A percentile compares a stretch with the other conserved stretches of the same genome.
phyloP scores from a whole-genome alignment of 2,113 vertebrate species.

The Anhinga rufa region DNA sequence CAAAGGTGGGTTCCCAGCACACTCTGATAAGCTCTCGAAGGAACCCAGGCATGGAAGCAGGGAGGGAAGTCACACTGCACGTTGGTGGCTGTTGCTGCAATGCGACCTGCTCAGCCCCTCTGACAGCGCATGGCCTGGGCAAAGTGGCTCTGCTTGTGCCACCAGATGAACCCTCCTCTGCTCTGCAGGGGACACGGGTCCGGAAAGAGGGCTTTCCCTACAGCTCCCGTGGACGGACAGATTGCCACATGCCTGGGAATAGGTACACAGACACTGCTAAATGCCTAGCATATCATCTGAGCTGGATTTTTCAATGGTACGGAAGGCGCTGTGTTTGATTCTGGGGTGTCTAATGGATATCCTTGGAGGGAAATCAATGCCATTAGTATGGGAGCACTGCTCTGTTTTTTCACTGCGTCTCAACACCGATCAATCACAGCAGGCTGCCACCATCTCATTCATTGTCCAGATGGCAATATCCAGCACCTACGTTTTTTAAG shows the following conservation, averaged over 20 bases:
- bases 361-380: neutral
- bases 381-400: neutral
- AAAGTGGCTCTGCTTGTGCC: neutral
- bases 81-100: neutral
- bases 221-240: neutral
- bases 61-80: neutral
- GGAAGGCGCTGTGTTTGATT: neutral
- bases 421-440: neutral
- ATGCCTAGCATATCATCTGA: neutral
- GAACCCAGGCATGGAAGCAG: neutral
- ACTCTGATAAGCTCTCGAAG: rapidly evolving
- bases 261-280: neutral
- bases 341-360: neutral
- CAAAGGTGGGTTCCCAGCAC: neutral
- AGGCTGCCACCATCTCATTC: neutral
- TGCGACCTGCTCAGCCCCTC: neutral
- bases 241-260: neutral
- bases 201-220: neutral
- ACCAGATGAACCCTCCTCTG: neutral
- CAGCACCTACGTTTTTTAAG: neutral
- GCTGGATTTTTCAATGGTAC: neutral
- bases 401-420: neutral
- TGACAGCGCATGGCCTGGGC: neutral
- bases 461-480: neutral
- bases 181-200: rapidly evolving